phyloP scores from a whole-genome alignment of 2,797 vertebrate species.

The Coluber constrictor region DNA sequence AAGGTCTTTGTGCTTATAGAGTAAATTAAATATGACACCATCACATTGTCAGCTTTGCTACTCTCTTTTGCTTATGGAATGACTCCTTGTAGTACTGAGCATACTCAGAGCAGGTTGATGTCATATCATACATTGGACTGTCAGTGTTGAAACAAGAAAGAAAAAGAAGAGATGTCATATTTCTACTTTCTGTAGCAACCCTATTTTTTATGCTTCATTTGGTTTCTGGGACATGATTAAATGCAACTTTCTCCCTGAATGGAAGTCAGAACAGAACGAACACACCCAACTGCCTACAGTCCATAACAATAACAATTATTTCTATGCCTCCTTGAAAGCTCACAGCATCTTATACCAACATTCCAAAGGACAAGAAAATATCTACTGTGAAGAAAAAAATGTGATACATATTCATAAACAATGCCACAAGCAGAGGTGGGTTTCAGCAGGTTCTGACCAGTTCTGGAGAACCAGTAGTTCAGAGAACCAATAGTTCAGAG shows the following conservation, averaged over 20 bases:
- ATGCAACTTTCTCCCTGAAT: neutral
- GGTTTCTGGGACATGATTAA: neutral
- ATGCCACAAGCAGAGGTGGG: neutral
- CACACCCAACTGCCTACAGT: neutral
- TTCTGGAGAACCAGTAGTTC: too few species aligned
- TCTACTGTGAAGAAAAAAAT: neutral
- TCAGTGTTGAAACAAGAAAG: neutral
- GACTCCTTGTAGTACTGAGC: neutral
- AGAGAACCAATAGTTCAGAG: too few species aligned
- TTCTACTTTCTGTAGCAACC: neutral
- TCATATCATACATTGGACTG: too few species aligned
- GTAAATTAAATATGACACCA: neutral
- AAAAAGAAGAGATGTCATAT: neutral
- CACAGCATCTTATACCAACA: neutral
- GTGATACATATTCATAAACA: neutral
- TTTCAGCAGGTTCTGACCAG: too few species aligned
- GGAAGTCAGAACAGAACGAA: neutral
- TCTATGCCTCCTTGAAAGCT: neutral
- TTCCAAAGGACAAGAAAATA: neutral
- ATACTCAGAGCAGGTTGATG: neutral
- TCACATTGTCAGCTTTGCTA: neutral
- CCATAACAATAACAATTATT: neutral
- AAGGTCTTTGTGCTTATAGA: neutral
- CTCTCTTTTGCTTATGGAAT: neutral
- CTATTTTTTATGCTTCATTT: neutral